Base-by-base conservation (phyloP, 2,797 vertebrate genomes). In the Hylomyscus alleni region DNA sequence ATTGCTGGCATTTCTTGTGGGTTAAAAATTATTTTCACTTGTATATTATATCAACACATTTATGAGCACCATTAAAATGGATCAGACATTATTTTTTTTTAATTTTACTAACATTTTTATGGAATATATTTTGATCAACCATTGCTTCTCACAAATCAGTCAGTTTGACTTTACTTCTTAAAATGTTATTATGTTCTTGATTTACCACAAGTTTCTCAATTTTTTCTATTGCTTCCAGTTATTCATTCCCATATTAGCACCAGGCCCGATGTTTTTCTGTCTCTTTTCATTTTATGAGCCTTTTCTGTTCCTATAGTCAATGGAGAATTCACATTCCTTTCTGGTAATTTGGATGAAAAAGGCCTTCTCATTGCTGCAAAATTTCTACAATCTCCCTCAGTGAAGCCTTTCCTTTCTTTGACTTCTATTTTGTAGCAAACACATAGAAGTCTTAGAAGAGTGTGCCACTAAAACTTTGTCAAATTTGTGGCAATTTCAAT, bases 381-480 rank as follows among this genome's bases (percentile, higher is more conserved):
- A 4, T 65, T 94, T 73, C 76, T 56, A 24, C 31, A 90, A 22
- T 92, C 17, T 95, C 78, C 85, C 24, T 44, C 11, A 73, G 14
- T 78, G 65, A 44, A 84, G 37, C 1, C 6, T 67, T 92, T 85
- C n/a, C 37, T 56, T 93, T 95, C 47, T 15, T 44, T 44, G 44
- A 44, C 56, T 65, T 92, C 60, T 90, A 29, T 97, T 92, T 80
- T 89, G 8, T 95, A 14, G 7, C 58, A 73, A 93, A 90, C 58
- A 73, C 50, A 92, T 3, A 29, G 72, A 92, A 90, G 52, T 20
- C 50, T 88, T 82, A 96, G 54, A 95, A 86, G 60, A 88, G 81
- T 72, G 89, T 95, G 20, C 86, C 84, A 58, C 87, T 54, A 96
- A 77, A n/a, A 65, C 47, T 26, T 29, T 91, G 81, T 88, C 90